Evolutionary conservation across 2,797 vertebrate genomes (phyloP).

Genomic region (Gadopsis marmoratus): DNA sequence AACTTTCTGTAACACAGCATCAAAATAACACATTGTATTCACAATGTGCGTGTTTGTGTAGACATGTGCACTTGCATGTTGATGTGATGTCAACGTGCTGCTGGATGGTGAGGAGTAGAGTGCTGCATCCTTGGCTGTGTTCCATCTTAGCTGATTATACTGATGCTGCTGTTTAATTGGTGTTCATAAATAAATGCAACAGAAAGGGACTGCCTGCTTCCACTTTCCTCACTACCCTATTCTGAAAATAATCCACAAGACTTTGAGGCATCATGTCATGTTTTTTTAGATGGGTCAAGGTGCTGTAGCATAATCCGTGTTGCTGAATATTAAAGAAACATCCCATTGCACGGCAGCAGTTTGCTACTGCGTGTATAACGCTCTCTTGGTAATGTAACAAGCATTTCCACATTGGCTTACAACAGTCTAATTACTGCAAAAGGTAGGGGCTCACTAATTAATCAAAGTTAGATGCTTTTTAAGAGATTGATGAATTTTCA

Average conservation of each 20-base stretch:
- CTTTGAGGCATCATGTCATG: neutral
- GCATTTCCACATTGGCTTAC: constrained; percentile 59
- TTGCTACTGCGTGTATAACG: constrained; percentile 21
- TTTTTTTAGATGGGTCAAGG: constrained; percentile 28
- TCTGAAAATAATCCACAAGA: constrained; percentile 19
- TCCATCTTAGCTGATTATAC: constrained; percentile 35
- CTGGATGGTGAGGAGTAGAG: neutral
- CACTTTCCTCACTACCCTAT: neutral
- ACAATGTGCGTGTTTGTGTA: neutral
- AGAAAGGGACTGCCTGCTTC: constrained; percentile 18
- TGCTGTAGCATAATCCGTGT: constrained; percentile 36
- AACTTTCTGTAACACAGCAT: neutral
- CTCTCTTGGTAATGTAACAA: constrained; percentile 26
- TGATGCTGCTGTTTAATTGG: constrained; percentile 51
- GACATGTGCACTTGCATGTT: constrained; percentile 8
- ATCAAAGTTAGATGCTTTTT: constrained; percentile 66
- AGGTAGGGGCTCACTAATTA: constrained; percentile 65
- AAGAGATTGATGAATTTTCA: constrained; percentile 69
- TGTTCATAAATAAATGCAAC: constrained; percentile 62
- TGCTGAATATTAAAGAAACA: constrained; percentile 8
- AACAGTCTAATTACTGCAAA: constrained; percentile 73
- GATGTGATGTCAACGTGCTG: constrained; percentile 20
- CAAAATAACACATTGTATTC: neutral
- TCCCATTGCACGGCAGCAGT: constrained; percentile 38
- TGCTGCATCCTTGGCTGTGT: constrained; percentile 27